Evolutionary conservation across 2,113 vertebrate genomes (phyloP).

Genomic region (Microcebus murinus): DNA sequence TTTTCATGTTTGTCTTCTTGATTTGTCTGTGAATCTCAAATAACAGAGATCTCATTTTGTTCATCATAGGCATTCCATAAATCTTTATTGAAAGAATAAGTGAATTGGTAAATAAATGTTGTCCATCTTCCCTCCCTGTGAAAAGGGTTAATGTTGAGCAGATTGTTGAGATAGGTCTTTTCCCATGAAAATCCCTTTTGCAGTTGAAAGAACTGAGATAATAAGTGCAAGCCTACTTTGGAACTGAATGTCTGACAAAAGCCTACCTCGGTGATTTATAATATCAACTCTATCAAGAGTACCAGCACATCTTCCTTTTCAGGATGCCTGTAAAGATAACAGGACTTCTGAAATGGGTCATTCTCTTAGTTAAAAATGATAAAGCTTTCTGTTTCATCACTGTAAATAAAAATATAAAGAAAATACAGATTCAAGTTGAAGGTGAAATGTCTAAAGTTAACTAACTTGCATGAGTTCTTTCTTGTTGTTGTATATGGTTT

Average conservation of each 20-base stretch:
- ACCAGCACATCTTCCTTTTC: background rate
- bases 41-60: background rate
- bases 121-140: background rate
- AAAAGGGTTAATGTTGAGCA: background rate
- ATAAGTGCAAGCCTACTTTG: background rate
- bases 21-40: constrained; percentile 15
- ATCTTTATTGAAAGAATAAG: background rate
- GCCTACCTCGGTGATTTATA: background rate
- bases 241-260: background rate
- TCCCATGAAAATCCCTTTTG: background rate
- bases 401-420: constrained; percentile 36
- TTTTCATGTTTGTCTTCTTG: background rate
- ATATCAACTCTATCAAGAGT: background rate
- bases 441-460: background rate
- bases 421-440: constrained; percentile 12
- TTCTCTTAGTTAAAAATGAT: background rate
- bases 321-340: background rate
- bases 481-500: background rate
- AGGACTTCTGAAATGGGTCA: background rate
- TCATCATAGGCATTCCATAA: background rate
- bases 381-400: background rate
- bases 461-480: background rate
- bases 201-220: background rate
- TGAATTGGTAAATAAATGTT: background rate
- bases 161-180: background rate